A percentile compares a stretch with the other conserved stretches of the same genome.
phyloP scores from a whole-genome alignment of 2,113 vertebrate genomes.

The Pygoscelis antarcticus region DNA sequence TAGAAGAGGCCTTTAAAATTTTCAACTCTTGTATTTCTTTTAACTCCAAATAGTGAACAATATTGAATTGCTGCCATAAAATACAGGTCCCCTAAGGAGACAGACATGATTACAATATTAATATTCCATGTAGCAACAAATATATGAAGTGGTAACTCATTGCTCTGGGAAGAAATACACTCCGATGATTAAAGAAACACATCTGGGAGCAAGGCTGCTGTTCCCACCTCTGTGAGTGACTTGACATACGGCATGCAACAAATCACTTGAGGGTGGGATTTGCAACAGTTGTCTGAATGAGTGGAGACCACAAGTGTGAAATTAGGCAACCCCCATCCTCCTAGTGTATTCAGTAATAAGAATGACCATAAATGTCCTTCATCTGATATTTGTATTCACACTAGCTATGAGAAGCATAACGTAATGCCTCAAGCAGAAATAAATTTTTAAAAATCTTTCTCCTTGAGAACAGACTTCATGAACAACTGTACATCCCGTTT shows the following conservation, averaged over 20 bases:
- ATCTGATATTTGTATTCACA: constrained; percentile 38
- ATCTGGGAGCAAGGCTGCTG: constrained; percentile 1
- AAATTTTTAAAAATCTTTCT: not conserved
- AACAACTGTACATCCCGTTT: rapidly evolving
- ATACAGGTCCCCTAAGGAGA: constrained; percentile 33
- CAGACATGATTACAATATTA: constrained; percentile 55
- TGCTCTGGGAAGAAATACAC: constrained; percentile 29
- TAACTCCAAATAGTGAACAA: not conserved
- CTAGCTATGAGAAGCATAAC: not conserved
- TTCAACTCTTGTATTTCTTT: not conserved
- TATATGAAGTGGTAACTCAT: constrained; percentile 26
- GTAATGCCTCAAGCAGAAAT: not conserved
- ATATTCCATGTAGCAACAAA: constrained; percentile 54
- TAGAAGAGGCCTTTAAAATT: not conserved
- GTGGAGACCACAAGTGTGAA: not conserved
- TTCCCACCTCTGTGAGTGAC: not conserved
- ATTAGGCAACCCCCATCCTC: not conserved
- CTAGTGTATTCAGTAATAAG: not conserved
- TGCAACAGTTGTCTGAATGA: not conserved
- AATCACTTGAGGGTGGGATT: not conserved
- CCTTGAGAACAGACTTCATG: not conserved
- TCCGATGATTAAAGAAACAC: constrained; percentile 10
- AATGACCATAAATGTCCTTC: constrained; percentile 25
- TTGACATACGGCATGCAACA: not conserved
- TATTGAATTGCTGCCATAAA: constrained; percentile 47